Conservation (phyloP, 64 coral and sea anemone species). For the Actinia tenebrosa region DNA sequence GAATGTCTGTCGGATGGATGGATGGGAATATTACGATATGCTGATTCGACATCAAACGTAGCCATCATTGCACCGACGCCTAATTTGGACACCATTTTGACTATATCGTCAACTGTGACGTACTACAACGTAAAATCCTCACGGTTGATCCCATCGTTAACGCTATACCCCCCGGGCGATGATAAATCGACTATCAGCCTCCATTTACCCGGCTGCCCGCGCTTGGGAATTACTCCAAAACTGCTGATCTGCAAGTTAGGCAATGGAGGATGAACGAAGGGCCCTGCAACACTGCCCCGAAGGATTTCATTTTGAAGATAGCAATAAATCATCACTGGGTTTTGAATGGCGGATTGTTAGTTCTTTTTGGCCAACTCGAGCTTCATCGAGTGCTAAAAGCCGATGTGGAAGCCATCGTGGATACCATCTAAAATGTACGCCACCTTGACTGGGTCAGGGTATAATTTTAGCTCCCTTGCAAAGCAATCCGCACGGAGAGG, state of each 20-base stretch:
- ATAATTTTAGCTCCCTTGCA: neutral
- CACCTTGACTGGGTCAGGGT: slow-evolving; percentile 6
- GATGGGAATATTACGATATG: slow-evolving; percentile 31
- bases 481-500: slow-evolving; percentile 13
- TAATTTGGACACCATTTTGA: neutral
- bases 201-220: slow-evolving; percentile 34
- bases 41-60: slow-evolving; percentile 35
- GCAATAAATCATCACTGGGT: slow-evolving; percentile 15
- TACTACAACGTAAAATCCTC: slow-evolving; percentile 4
- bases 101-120: slow-evolving; percentile 7
- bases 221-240: slow-evolving; percentile 29
- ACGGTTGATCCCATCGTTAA: slow-evolving; percentile 42
- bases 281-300: slow-evolving; percentile 1
- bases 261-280: slow-evolving; percentile 10
- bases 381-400: neutral
- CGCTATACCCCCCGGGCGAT: slow-evolving; percentile 14
- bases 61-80: slow-evolving; percentile 27
- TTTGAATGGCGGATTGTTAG: slow-evolving; percentile 19
- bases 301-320: slow-evolving; percentile 25
- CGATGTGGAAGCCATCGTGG: slow-evolving; percentile 18
- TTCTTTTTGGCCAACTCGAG: slow-evolving; percentile 10
- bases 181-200: slow-evolving; percentile 45
- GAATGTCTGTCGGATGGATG: neutral
- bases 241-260: slow-evolving; percentile 27
- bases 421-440: slow-evolving; percentile 7